phyloP scores from a whole-genome alignment of 30 jellyfish, hydroid and myxozoan species.

The Pseudorhiza aurosa region DNA sequence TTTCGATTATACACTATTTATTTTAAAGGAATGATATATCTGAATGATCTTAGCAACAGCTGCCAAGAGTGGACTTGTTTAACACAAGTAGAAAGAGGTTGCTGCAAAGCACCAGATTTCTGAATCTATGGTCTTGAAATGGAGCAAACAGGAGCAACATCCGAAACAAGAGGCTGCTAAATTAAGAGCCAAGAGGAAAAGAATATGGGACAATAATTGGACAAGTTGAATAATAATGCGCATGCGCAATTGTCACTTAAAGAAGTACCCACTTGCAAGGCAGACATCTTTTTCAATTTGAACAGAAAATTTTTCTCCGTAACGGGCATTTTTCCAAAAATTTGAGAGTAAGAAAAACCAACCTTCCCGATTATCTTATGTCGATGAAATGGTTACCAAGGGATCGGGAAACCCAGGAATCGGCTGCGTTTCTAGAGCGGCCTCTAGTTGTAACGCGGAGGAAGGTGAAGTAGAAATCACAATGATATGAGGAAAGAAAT shows the following conservation, averaged over 20 bases:
- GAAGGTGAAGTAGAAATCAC: too few relatives aligned
- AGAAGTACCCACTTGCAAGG: too few relatives aligned
- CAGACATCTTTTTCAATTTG: constrained; percentile 11
- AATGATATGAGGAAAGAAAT: too few relatives aligned
- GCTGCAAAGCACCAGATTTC: constrained; percentile 38
- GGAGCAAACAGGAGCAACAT: constrained; percentile 49
- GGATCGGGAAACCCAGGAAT: constrained; percentile 17
- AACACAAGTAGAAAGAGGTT: constrained; percentile 33
- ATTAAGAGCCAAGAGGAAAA: constrained; percentile 35
- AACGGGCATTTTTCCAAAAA: not conserved
- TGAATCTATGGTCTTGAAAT: constrained; percentile 47
- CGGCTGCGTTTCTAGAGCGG: constrained; percentile 20
- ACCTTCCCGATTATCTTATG: constrained; percentile 33
- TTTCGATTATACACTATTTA: constrained; percentile 42
- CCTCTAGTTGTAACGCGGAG: too few relatives aligned
- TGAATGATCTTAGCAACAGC: constrained; percentile 39
- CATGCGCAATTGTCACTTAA: too few relatives aligned
- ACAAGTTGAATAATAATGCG: constrained; percentile 31
- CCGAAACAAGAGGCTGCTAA: constrained; percentile 42
- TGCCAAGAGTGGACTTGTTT: constrained; percentile 32
- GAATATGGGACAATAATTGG: constrained; percentile 34
- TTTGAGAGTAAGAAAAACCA: constrained; percentile 33
- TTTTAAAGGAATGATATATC: constrained; percentile 20
- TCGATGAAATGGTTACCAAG: constrained; percentile 40
- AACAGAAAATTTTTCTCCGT: not conserved